These are phyloP conservation scores for Didymodactylos carnosus DNA, from an alignment of 2,888 invertebrate genomes.

Conservation along the genomic window DNA sequence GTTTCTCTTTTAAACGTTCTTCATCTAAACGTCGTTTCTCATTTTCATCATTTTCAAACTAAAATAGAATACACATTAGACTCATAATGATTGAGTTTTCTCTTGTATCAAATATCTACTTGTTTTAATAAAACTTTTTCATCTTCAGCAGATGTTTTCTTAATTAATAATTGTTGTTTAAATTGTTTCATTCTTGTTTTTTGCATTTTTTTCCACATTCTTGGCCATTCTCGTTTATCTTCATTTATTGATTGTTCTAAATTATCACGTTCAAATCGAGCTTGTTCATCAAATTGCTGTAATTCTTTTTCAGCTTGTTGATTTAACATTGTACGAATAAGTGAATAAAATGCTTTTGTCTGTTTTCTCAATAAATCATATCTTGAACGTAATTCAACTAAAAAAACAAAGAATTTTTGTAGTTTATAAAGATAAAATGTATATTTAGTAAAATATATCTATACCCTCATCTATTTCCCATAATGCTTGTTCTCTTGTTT, in stretches of 20 bases:
- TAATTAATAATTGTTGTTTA: not conserved
- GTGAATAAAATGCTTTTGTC: not conserved
- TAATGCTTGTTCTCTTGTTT: constrained; percentile 70
- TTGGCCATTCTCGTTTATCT: not conserved
- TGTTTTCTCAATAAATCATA: not conserved
- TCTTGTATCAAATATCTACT: too few relatives aligned
- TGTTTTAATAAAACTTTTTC: not conserved
- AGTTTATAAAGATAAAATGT: too few relatives aligned
- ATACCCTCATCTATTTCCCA: constrained; percentile 87
- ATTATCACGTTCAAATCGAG: not conserved
- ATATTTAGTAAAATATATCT: too few relatives aligned
- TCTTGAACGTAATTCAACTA: not conserved
- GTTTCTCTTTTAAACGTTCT: not conserved
- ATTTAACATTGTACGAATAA: not conserved
- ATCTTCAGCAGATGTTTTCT: not conserved
- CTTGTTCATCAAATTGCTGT: not conserved
- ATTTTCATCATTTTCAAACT: not conserved
- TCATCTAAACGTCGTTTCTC: not conserved
- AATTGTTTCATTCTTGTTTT: not conserved
- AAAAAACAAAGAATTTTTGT: too few relatives aligned
- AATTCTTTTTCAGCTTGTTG: not conserved
- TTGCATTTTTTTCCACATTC: not conserved
- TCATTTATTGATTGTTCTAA: too few relatives aligned
- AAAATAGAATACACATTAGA: not conserved
- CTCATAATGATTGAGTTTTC: too few relatives aligned